A percentile compares a stretch with the other conserved stretches of the same genome.
These are phyloP conservation scores for Mythimna albipuncta DNA, from an alignment of 2,888 invertebrate genomes.

Conservation along the genomic window DNA sequence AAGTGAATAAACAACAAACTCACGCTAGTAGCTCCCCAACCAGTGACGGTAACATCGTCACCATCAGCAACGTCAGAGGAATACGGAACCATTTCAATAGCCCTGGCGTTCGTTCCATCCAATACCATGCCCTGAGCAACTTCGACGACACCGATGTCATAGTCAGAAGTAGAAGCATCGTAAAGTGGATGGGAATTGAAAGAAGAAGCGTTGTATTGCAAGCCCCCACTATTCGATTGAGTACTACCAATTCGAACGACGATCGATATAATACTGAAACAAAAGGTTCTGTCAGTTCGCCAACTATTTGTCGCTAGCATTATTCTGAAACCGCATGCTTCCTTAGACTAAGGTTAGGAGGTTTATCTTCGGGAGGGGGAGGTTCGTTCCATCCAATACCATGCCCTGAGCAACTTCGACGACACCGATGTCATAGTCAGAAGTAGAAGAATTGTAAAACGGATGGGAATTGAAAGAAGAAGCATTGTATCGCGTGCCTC, in stretches of 20 bases:
- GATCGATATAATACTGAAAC: conserved; percentile 73
- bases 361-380: no score
- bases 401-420: conserved; percentile 77
- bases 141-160: conserved; percentile 84
- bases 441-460: conserved; percentile 75
- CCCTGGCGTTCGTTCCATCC: conserved; percentile 72
- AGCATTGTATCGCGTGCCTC: conserved; percentile 82
- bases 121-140: conserved; percentile 75
- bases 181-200: conserved; percentile 81
- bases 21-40: conserved; percentile 84
- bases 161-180: conserved; percentile 79
- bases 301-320: no score
- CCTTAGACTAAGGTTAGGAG: no score
- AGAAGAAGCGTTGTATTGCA: conserved; percentile 74
- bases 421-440: conserved; percentile 86
- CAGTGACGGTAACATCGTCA: conserved; percentile 74
- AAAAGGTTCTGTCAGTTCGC: no score
- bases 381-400: conserved; percentile 72
- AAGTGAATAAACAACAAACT: conserved; percentile 53
- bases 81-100: conserved; percentile 66
- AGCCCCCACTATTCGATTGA: conserved; percentile 78
- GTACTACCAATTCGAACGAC: conserved; percentile 84
- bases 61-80: conserved; percentile 68
- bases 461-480: conserved; percentile 76
- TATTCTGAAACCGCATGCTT: no score